Evolutionary conservation across 2,888 invertebrate species (phyloP), one percentile per base, ranked within the genome.

Genomic region (Ischnus inquisitorius): DNA sequence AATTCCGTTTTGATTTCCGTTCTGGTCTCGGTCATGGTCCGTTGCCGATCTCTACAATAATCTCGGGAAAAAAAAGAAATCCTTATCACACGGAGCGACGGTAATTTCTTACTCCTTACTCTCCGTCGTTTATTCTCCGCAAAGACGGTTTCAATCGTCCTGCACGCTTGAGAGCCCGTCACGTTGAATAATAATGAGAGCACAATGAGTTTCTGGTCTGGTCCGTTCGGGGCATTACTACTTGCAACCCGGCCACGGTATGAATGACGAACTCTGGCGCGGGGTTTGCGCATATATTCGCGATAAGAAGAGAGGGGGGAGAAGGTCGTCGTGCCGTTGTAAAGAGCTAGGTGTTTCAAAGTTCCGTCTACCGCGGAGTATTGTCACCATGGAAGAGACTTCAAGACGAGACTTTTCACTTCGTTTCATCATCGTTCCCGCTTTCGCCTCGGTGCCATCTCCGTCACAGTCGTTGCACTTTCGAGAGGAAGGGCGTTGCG

Each of bases 321-420:
- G 34, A 8, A 8, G 2, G 4, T 34, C 34, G 34, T 34, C 34
- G 34, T 34, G 8, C 22, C 54, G 5, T 22, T 22, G 19, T 22
- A 54, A 19, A 54, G 48, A 48, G n/a, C n/a, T n/a, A 34, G 14
- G 19, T 14, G n/a, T 62, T 28, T 69, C 12, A 8, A 69, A 51
- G 22, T 64, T 54, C 43, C 34, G 43, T 72, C 48, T 19, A 77
- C 41, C 57, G 19, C 22, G 14, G 39, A 12, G 51, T 39, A 67
- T 67, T 62, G 72, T 82, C 67, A 51, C 67, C 25, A 41, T 19
- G 43, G 43, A 51, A 68, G 71, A 57, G n/a, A 65, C 41, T 28
- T 43, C 34, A 51, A 62, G 77, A 74, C 60, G 82, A 75, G 51
- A 41, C 28, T 72, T 68, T 57, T 78, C 71, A 65, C 54, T 46